Percentiles rank a stretch among this genome's conserved stretches.
These are phyloP conservation scores for Drosophila lacertosa DNA, from an alignment of 1,140 invertebrate genomes.

Conservation along the genomic window DNA sequence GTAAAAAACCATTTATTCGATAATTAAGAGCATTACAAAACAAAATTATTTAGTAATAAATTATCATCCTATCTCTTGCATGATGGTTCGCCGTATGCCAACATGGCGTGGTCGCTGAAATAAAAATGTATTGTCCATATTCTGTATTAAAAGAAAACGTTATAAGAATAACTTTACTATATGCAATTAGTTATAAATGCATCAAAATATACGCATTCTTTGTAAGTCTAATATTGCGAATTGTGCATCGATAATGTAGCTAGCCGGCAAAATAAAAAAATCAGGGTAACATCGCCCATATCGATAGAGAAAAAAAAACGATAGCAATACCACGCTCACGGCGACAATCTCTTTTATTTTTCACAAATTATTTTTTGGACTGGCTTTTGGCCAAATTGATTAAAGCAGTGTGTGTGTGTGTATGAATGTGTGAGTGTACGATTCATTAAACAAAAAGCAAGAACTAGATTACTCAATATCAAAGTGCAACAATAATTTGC, in stretches of 20 bases:
- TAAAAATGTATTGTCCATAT: no score
- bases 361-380: constrained; percentile 53
- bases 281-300: constrained; percentile 20
- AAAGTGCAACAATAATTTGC: constrained; percentile 36
- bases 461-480: constrained; percentile 45
- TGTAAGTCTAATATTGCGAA: neutral
- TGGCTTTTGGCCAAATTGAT: constrained; percentile 55
- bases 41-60: neutral
- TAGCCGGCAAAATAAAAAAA: constrained; percentile 9
- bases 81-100: constrained; percentile 3
- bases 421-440: constrained; percentile 19
- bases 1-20: neutral
- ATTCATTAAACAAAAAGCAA: constrained; percentile 52
- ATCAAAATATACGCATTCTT: neutral
- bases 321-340: constrained; percentile 38
- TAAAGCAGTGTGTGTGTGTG: constrained; percentile 16
- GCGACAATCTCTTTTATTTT: constrained; percentile 44
- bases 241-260: constrained; percentile 11
- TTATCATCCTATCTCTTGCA: neutral
- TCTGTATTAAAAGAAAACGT: no score
- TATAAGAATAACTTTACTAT: no score
- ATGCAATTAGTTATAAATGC: no score
- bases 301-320: constrained; percentile 20
- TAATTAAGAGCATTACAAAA: neutral
- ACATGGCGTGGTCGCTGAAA: constrained; percentile 4